phyloP scores from a whole-genome alignment of 2,888 invertebrate genomes.

The Dryomyza anilis region DNA sequence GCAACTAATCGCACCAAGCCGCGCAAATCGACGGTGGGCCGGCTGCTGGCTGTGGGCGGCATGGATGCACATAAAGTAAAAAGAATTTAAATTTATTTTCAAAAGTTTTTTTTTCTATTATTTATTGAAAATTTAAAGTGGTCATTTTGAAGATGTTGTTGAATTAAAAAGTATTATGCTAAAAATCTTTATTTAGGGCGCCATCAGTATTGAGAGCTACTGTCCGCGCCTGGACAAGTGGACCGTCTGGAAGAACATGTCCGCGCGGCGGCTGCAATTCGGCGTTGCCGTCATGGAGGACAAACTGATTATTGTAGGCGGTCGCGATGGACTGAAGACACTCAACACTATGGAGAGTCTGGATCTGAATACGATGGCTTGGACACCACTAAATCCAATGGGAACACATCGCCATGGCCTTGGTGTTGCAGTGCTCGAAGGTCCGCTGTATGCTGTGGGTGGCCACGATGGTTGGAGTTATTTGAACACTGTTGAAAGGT shows the following conservation, averaged over 20 bases:
- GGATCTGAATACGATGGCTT: slow-evolving; percentile 78
- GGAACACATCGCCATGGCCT: slow-evolving; percentile 85
- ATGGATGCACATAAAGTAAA: slow-evolving; percentile 83
- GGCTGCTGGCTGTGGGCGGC: slow-evolving; percentile 86
- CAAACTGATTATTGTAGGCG: slow-evolving; percentile 86
- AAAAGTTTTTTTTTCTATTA: slow-evolving; percentile 8
- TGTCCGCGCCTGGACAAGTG: slow-evolving; percentile 60
- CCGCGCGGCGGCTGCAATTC: slow-evolving; percentile 78
- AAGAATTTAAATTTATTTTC: neutral
- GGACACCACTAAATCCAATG: slow-evolving; percentile 86
- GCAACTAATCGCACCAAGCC: slow-evolving; percentile 83
- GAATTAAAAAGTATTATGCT: no score
- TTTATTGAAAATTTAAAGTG: neutral
- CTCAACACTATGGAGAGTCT: slow-evolving; percentile 90
- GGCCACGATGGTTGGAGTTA: slow-evolving; percentile 91
- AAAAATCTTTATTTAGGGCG: slow-evolving; percentile 63
- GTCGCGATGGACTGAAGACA: slow-evolving; percentile 91
- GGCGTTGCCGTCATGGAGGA: slow-evolving; percentile 85
- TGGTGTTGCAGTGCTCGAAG: slow-evolving; percentile 77
- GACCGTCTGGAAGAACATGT: slow-evolving; percentile 59
- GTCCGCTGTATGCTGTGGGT: slow-evolving; percentile 90
- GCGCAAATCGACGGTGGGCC: slow-evolving; percentile 89
- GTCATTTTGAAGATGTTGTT: slow-evolving; percentile 1
- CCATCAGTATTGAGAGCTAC: slow-evolving; percentile 89
- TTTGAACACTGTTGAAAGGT: slow-evolving; percentile 86